Evolutionary conservation across 2,888 invertebrate species (phyloP).

Genomic region (Ectemnius cavifrons): DNA sequence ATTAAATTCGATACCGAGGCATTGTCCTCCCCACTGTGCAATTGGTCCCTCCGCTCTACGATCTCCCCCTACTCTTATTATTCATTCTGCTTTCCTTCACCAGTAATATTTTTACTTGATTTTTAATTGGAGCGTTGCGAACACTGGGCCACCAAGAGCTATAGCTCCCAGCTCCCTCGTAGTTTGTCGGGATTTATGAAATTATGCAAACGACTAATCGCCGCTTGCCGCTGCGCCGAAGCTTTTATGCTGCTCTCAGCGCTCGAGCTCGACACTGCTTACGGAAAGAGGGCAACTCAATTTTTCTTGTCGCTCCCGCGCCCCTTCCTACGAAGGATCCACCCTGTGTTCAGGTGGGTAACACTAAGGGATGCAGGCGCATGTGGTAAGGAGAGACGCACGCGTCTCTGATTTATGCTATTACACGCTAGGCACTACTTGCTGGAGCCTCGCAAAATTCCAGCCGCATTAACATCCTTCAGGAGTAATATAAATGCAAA

Average conservation of each 20-base stretch:
- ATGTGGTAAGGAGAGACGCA: neutral
- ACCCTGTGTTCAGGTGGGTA: neutral
- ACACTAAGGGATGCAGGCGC: neutral
- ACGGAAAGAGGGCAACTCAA: constrained; percentile 1
- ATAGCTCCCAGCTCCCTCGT: no score
- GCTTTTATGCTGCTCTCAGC: neutral
- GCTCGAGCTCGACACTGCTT: neutral
- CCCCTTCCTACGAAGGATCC: neutral
- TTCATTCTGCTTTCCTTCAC: neutral
- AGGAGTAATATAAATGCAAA: constrained; percentile 9
- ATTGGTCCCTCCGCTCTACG: neutral
- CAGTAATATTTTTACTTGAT: neutral
- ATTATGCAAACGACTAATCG: constrained; percentile 5
- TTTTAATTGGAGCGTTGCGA: no score
- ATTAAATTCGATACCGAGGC: constrained; percentile 19
- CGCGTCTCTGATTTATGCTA: neutral
- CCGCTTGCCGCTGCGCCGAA: neutral
- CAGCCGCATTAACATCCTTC: constrained; percentile 5
- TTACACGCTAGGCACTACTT: neutral
- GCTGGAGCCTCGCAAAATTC: neutral
- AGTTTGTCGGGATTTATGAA: neutral
- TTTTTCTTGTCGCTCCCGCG: neutral
- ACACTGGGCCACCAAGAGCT: no score
- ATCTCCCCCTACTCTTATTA: neutral
- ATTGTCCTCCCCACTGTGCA: no score